Evolutionary conservation across 2,797 vertebrate genomes (phyloP).

Genomic region (Phrynocephalus vlangalii): DNA sequence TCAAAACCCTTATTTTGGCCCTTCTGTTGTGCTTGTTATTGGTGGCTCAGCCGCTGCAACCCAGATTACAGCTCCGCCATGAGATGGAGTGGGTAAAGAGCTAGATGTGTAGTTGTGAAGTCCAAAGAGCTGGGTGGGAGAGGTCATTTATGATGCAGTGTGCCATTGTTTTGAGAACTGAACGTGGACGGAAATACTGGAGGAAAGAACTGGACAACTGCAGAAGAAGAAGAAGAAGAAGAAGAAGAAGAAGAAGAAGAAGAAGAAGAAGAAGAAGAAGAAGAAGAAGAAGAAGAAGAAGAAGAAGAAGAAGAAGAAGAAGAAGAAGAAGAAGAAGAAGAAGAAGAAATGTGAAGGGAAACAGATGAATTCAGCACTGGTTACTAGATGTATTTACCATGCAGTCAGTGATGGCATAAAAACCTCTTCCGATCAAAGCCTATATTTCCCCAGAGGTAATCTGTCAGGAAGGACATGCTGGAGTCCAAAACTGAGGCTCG

Average conservation of each 20-base stretch:
- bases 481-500: not conserved
- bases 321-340: not conserved
- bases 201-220: slow-evolving; percentile 15
- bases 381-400: not conserved
- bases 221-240: not conserved
- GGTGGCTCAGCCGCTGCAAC: slow-evolving; percentile 40
- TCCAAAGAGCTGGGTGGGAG: slow-evolving; percentile 10
- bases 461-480: not conserved
- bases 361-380: not conserved
- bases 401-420: not conserved
- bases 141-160: slow-evolving; percentile 55
- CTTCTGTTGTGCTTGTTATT: not conserved
- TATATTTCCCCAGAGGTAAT: not conserved
- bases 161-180: not conserved
- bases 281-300: too few relatives aligned
- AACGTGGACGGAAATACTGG: slow-evolving; percentile 7
- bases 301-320: too few relatives aligned
- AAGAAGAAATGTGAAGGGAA: not conserved
- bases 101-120: slow-evolving; percentile 40
- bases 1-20: slow-evolving; percentile 22
- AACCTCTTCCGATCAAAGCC: not conserved
- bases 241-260: not conserved
- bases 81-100: slow-evolving; percentile 61
- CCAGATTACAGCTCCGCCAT: slow-evolving; percentile 47
- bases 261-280: not conserved